Evolutionary conservation across 2,888 invertebrate species (phyloP), one percentile per base, ranked within the genome.

Genomic region (Campopleginae sp.): DNA sequence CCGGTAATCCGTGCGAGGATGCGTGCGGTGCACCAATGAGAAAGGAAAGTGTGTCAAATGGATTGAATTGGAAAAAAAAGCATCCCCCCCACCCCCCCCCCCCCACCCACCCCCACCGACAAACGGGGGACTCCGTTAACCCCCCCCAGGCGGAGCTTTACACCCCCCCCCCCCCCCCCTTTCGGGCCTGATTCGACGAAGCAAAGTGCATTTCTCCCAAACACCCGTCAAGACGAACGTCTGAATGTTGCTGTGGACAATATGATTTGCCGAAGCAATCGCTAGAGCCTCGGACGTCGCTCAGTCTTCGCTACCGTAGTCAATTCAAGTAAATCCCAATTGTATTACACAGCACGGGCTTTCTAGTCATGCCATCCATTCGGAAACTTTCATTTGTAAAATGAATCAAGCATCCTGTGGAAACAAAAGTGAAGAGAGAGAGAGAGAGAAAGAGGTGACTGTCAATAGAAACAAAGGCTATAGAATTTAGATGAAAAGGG

Each of bases 381-480:
- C 46, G 48, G 33, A 51, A 3, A 33, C 31, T 33, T n/a, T 10
- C 19, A 54, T 54, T 54, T 51, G 38, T n/a, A 19, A 72, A 51
- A 38, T n/a, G 54, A 72, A 51, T 33, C 19, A 54, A 51, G 33
- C 14, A 31, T 33, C 10, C 23, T 31, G n/a, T n/a, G 10, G 14
- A 38, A 58, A 38, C 12, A 38, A 72, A 23, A 42, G 23, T 58
- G 19, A 10, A 51, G n/a, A 54, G 42, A 38, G 8, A 10, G 38
- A 38, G n/a, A 72, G 54, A 38, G 8, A 10, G 38, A 38, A 10
- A 72, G 54, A n/a, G 54, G 7, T 54, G 38, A 72, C 5, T 6
- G n/a, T 72, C 54, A 38, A 54, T 72, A 23, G 23, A 7, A 72
- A 38, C 72, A 42, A 42, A 14, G 54, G 58, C 54, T 23, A 58